A percentile compares a stretch with the other conserved stretches of the same genome.
Conservation (phyloP, 2,797 vertebrate genomes). For the Scolopax rusticola region DNA sequence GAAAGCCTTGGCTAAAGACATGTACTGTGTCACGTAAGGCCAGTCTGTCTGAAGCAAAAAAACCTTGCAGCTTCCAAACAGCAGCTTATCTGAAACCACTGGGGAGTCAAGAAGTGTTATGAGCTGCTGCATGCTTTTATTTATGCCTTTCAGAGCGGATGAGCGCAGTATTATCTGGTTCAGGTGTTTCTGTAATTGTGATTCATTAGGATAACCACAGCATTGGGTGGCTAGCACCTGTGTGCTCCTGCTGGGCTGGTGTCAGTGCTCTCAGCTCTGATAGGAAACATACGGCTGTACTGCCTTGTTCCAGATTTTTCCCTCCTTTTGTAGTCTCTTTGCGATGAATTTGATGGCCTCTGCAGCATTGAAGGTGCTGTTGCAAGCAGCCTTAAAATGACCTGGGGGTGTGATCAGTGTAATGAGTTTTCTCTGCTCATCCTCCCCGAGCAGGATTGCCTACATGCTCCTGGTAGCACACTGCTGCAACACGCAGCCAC, state of each 20-base stretch:
- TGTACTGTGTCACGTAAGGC: fast-evolving
- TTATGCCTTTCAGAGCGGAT: background rate
- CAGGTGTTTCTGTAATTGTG: background rate
- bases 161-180: background rate
- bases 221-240: background rate
- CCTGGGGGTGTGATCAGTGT: too few relatives aligned
- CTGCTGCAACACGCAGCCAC: fast-evolving
- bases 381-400: background rate
- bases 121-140: background rate
- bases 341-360: background rate
- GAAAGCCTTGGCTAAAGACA: background rate
- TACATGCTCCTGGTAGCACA: fast-evolving
- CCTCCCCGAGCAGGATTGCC: background rate
- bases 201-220: background rate
- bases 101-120: background rate
- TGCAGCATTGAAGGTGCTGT: background rate
- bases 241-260: background rate
- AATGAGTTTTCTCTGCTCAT: background rate
- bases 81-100: background rate
- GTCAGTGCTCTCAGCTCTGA: background rate
- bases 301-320: background rate
- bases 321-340: background rate
- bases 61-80: background rate
- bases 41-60: background rate
- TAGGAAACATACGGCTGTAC: background rate